Evolutionary conservation across 2,888 invertebrate species (phyloP).

Genomic region (Morpho deidamia): DNA sequence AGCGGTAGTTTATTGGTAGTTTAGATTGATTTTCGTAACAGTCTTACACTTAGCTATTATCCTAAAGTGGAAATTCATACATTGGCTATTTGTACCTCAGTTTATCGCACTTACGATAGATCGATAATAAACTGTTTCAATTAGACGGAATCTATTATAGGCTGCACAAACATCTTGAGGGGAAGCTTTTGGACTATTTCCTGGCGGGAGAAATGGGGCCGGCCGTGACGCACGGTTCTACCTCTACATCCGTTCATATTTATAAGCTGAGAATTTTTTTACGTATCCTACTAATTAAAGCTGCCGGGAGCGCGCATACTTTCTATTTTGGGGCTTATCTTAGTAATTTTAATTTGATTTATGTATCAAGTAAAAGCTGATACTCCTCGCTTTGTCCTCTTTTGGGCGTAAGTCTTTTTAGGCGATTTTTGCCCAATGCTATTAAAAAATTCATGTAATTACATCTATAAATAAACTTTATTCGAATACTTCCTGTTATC

Average conservation of each 20-base stretch:
- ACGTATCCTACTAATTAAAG: slow-evolving; percentile 35
- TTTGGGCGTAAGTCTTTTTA: no score
- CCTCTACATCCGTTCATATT: slow-evolving; percentile 61
- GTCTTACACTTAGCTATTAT: slow-evolving; percentile 7
- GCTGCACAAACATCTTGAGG: slow-evolving; percentile 64
- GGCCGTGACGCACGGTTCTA: slow-evolving; percentile 61
- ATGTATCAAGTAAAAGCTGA: no score
- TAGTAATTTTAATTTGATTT: no score
- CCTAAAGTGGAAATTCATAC: slow-evolving; percentile 11
- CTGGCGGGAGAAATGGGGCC: slow-evolving; percentile 71
- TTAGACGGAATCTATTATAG: slow-evolving; percentile 67
- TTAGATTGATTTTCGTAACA: neutral
- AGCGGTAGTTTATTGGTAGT: no score
- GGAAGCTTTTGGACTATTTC: slow-evolving; percentile 69
- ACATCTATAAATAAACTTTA: no score
- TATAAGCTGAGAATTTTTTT: slow-evolving; percentile 42
- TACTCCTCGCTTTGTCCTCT: neutral
- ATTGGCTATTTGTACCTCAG: slow-evolving; percentile 21
- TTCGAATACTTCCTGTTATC: no score
- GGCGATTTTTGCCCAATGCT: no score
- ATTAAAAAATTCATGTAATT: no score
- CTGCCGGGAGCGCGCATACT: slow-evolving; percentile 16
- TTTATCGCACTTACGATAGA: slow-evolving; percentile 39
- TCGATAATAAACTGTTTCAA: slow-evolving; percentile 36
- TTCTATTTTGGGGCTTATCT: slow-evolving; percentile 12